These are phyloP conservation scores for Nesometra sesokonis DNA, from an alignment of 35 echinoderm and acorn worm species.

Conservation along the genomic window DNA sequence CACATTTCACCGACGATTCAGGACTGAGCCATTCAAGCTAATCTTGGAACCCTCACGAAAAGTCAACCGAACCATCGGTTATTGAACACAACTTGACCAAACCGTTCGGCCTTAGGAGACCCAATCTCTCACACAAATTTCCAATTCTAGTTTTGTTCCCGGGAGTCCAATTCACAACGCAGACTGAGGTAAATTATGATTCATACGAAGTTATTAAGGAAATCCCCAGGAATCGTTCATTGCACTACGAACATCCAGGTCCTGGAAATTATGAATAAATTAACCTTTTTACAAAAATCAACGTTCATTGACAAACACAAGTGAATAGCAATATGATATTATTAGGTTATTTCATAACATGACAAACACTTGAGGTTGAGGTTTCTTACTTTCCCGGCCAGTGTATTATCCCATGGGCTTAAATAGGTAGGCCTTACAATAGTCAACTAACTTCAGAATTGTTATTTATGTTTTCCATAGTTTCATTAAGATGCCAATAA, in stretches of 20 bases:
- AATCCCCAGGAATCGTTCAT: neutral
- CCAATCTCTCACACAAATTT: neutral
- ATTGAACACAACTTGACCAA: neutral
- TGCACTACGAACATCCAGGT: neutral
- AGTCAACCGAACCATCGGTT: neutral
- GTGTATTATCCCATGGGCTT: too few species aligned
- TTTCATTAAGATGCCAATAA: too few species aligned
- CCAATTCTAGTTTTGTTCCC: neutral
- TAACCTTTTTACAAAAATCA: neutral
- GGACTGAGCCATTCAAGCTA: too few species aligned
- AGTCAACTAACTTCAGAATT: too few species aligned
- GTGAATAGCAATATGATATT: neutral
- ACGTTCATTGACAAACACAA: neutral
- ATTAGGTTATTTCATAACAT: neutral
- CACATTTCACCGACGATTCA: too few species aligned
- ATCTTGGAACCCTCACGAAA: too few species aligned
- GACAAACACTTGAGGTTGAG: too few species aligned
- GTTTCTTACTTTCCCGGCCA: too few species aligned
- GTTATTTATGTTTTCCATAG: too few species aligned
- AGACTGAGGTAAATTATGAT: neutral
- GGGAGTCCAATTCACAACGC: neutral
- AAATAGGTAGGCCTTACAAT: too few species aligned
- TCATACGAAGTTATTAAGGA: neutral
- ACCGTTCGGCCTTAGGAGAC: neutral
- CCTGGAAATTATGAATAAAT: neutral